These are phyloP conservation scores for Tetramorium simillimum DNA, from an alignment of 1,140 invertebrate species.

Conservation along the genomic window DNA sequence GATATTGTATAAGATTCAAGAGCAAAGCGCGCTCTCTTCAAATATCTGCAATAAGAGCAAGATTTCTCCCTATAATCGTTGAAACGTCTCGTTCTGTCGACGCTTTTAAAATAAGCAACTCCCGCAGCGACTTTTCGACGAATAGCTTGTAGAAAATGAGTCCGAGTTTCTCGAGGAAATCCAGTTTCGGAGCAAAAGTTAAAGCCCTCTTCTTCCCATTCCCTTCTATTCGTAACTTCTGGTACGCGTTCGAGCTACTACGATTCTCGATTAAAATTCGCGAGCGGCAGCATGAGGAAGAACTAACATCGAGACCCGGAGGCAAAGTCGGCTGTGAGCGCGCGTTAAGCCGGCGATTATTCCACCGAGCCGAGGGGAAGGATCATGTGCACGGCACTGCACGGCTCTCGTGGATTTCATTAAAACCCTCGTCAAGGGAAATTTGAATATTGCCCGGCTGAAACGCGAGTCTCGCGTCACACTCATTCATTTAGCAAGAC, in stretches of 20 bases:
- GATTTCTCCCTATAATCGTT: slow-evolving; percentile 3
- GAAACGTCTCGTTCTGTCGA: background rate
- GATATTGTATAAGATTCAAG: background rate
- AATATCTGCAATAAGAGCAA: background rate
- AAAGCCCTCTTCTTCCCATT: background rate
- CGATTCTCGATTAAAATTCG: slow-evolving; percentile 71
- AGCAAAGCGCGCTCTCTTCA: background rate
- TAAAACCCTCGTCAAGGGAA: slow-evolving; percentile 59
- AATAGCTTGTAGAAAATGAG: slow-evolving; percentile 54
- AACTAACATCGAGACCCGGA: slow-evolving; percentile 26
- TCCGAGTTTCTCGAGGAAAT: slow-evolving; percentile 38
- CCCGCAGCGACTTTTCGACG: slow-evolving; percentile 12
- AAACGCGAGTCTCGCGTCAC: background rate
- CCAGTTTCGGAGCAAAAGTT: slow-evolving; percentile 38
- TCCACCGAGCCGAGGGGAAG: slow-evolving; percentile 33
- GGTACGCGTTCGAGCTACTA: slow-evolving; percentile 22
- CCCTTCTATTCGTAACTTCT: slow-evolving; percentile 38
- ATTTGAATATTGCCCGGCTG: slow-evolving; percentile 63
- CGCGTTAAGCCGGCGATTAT: slow-evolving; percentile 69
- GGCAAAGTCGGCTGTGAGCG: slow-evolving; percentile 44
- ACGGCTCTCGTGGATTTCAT: slow-evolving; percentile 40
- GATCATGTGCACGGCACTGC: slow-evolving; percentile 6
- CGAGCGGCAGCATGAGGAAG: slow-evolving; percentile 12
- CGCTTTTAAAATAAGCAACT: slow-evolving; percentile 48
- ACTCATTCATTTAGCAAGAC: background rate